Conservation (phyloP, 2,888 invertebrate genomes). For the Malthinus seriepunctatus region DNA sequence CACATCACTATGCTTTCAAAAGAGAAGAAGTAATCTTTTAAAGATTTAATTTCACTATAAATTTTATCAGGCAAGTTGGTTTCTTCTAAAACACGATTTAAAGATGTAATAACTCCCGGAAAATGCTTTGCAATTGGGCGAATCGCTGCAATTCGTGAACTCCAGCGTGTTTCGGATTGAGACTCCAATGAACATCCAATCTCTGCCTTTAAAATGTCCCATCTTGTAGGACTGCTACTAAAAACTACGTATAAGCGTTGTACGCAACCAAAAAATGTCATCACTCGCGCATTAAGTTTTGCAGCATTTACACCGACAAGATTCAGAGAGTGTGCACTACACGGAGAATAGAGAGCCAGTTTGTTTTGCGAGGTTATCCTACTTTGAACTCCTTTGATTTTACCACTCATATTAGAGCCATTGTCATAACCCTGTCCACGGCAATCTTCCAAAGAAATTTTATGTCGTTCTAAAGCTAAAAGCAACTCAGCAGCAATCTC, state of each 20-base stretch:
- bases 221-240: not conserved
- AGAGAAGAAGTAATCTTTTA: no score
- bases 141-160: no score
- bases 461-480: not conserved
- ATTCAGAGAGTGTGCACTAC: not conserved
- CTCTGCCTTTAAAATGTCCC: not conserved
- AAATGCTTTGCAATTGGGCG: no score
- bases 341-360: not conserved
- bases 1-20: no score
- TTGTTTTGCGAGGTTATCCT: not conserved
- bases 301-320: not conserved
- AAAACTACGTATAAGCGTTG: not conserved
- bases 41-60: no score
- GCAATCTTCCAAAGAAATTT: not conserved
- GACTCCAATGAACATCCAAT: not conserved
- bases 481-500: not conserved
- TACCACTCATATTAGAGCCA: not conserved
- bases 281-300: not conserved
- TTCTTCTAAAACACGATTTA: no score
- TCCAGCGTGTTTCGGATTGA: not conserved
- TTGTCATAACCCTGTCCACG: slow-evolving; percentile 1
- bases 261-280: not conserved
- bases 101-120: no score
- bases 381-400: not conserved
- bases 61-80: no score